Evolutionary conservation across 2,113 vertebrate genomes (phyloP), one percentile per base, ranked within the genome.

Genomic region (Myxocyprinus asiaticus): DNA sequence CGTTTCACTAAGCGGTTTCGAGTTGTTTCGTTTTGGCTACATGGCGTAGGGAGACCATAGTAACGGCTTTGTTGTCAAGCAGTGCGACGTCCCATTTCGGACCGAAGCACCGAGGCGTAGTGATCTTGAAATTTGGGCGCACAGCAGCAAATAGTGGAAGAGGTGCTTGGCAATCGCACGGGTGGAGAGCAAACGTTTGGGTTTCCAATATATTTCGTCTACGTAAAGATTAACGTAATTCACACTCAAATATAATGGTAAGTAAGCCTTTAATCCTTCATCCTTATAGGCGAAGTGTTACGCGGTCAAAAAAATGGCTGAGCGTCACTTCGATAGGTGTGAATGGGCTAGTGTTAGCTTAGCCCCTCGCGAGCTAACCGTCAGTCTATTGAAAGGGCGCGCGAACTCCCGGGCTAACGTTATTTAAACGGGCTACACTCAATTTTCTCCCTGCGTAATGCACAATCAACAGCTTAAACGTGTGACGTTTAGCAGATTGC

Each of bases 31-130:
- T 51, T 63, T 80, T 22, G 8, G 5, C 15, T 14, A 7, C n/a
- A 43, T 72, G 70, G 87, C 84, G 86, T 73, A 88, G 43, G 82
- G n/a, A 81, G 43, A 86, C 82, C 78, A 62, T 83, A 80, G 81
- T 61, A 75, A 88, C 85, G 48, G 71, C 6, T 58, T 50, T 68
- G 87, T 88, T 85, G 85, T 82, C 83, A 85, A 76, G 85, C 77
- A 76, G 85, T 88, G 82, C 85, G 48, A 48, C 76, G 86, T 81
- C 82, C 76, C 68, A 81, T 67, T 83, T 76, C 71, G 50, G 76
- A 81, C 83, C 83, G 15, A 64, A 85, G 61, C 45, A 66, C 82
- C 47, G 59, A 67, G 44, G 87, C 86, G 86, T 55, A 85, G 76
- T 81, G 69, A 86, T 88, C 64, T 56, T 33, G 53, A 61, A 73